Evolutionary conservation across 1,140 invertebrate species (phyloP).

Genomic region (Asbolus verrucosus): DNA sequence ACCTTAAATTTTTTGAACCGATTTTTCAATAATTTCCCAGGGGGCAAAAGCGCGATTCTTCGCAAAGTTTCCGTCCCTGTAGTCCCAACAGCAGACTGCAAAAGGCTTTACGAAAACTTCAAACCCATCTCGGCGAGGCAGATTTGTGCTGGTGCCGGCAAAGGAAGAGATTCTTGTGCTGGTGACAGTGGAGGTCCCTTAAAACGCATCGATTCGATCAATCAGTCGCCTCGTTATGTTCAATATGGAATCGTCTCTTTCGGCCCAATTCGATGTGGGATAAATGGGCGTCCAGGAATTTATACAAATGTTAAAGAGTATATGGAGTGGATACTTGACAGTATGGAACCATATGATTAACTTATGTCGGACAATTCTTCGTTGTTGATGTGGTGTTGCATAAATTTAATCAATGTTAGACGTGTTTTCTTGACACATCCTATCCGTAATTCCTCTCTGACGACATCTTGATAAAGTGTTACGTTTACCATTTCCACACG

Average conservation of each 20-base stretch:
- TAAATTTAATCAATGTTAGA: too few species aligned
- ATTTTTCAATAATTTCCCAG: slow-evolving; percentile 48
- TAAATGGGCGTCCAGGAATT: slow-evolving; percentile 59
- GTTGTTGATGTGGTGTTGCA: background rate
- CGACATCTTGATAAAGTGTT: too few species aligned
- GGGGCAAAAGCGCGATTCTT: slow-evolving; percentile 47
- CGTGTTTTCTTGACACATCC: too few species aligned
- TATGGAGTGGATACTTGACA: slow-evolving; percentile 59
- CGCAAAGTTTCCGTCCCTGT: slow-evolving; percentile 50
- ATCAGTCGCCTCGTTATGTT: slow-evolving; percentile 52
- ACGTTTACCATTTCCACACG: too few species aligned
- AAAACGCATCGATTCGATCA: slow-evolving; percentile 60
- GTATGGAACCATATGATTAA: slow-evolving; percentile 41
- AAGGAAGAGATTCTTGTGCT: slow-evolving; percentile 67
- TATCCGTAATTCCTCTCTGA: too few species aligned
- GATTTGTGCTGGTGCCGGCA: slow-evolving; percentile 67
- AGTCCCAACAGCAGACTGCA: slow-evolving; percentile 47
- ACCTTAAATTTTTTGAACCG: too few species aligned
- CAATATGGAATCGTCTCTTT: slow-evolving; percentile 64
- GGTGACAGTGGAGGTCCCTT: slow-evolving; percentile 74
- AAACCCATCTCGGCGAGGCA: slow-evolving; percentile 57
- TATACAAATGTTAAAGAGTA: slow-evolving; percentile 57
- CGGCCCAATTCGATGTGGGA: slow-evolving; percentile 67
- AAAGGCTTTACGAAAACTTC: slow-evolving; percentile 47
- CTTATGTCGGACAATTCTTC: background rate